Evolutionary conservation across 2,113 vertebrate genomes (phyloP).

Genomic region (Campylorhamphus procurvoides): DNA sequence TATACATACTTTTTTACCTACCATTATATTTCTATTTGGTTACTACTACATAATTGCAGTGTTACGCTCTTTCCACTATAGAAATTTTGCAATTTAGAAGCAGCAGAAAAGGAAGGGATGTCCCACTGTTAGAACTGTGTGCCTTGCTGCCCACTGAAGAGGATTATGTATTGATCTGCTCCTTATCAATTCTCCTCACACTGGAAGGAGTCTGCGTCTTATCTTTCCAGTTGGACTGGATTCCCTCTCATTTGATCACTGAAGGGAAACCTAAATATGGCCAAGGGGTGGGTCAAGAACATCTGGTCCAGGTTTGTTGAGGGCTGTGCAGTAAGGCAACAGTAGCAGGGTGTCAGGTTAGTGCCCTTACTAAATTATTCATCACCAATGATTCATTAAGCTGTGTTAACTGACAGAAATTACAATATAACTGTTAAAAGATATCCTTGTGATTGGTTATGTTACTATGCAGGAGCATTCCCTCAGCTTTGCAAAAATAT

Average conservation of each 20-base stretch:
- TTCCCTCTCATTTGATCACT: slow-evolving; percentile 17
- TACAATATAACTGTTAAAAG: neutral
- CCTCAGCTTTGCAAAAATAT: neutral
- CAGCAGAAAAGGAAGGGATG: neutral
- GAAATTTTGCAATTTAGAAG: slow-evolving; percentile 22
- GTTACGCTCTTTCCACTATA: slow-evolving; percentile 3
- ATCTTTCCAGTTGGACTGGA: slow-evolving; percentile 38
- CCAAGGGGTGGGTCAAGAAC: neutral
- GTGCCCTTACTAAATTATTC: neutral
- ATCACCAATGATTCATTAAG: neutral
- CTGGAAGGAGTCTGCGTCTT: slow-evolving; percentile 18
- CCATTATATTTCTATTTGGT: neutral
- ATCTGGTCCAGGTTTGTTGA: neutral
- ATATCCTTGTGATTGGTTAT: neutral
- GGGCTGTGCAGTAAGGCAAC: neutral
- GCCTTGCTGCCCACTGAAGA: slow-evolving; percentile 9
- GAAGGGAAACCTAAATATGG: neutral
- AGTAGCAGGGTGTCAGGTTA: neutral
- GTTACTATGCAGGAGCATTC: neutral
- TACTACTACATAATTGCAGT: neutral
- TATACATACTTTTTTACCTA: rapidly evolving
- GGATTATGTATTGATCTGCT: slow-evolving; percentile 31
- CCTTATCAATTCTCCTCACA: slow-evolving; percentile 49
- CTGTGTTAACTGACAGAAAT: neutral
- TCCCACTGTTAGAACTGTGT: neutral